Conservation (phyloP, 2,797 vertebrate genomes). For the Thamnophis elegans region DNA sequence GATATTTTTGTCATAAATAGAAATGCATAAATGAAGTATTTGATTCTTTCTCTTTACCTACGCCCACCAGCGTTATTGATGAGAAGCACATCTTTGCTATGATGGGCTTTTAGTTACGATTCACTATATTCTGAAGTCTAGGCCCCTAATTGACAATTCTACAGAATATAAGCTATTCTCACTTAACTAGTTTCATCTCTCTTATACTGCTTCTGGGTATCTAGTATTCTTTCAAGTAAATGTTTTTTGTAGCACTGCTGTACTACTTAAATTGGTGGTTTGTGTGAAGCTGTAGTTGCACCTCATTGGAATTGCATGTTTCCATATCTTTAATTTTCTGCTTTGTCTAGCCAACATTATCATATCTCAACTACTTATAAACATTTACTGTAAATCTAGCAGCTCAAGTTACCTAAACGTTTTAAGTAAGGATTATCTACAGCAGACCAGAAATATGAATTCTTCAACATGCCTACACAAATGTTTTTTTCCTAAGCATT, state of each 20-base stretch:
- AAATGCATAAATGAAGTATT: constrained; percentile 27
- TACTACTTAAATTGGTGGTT: constrained; percentile 20
- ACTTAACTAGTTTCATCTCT: neutral
- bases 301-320: constrained; percentile 15
- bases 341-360: neutral
- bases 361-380: neutral
- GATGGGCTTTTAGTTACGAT: constrained; percentile 22
- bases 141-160: constrained; percentile 19
- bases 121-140: constrained; percentile 1
- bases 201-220: neutral
- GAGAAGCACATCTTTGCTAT: constrained; percentile 22
- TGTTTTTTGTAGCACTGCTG: constrained; percentile 1
- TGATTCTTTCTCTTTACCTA: neutral
- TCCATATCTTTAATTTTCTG: constrained; percentile 18
- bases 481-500: neutral
- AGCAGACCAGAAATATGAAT: neutral
- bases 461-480: neutral
- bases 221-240: neutral
- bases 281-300: constrained; percentile 15
- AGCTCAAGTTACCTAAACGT: neutral
- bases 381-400: neutral
- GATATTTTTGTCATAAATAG: constrained; percentile 31
- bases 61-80: neutral
- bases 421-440: neutral
- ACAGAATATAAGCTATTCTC: neutral